A percentile compares a stretch with the other conserved stretches of the same genome.
Conservation (phyloP, 2,113 vertebrate genomes). For the Cyrtonyx montezumae region DNA sequence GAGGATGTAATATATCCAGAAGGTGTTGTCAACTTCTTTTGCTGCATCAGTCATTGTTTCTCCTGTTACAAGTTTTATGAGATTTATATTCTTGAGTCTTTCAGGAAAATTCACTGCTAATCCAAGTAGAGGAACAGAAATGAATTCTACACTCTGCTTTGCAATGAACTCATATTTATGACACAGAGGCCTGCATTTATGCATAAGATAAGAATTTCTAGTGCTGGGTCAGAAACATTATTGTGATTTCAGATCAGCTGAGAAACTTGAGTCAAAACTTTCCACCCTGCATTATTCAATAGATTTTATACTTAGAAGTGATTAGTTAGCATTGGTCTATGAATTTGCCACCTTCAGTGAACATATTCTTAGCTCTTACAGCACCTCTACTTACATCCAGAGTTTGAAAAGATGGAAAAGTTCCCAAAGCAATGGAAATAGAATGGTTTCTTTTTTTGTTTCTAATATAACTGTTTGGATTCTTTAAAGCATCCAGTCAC, state of each 20-base stretch:
- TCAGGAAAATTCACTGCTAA: background rate
- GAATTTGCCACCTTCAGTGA: background rate
- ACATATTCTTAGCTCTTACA: background rate
- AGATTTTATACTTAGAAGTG: background rate
- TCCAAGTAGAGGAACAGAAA: background rate
- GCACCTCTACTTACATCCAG: background rate
- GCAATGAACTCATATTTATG: background rate
- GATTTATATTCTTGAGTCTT: constrained; percentile 25
- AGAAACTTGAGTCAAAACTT: constrained; percentile 3
- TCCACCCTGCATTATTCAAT: background rate
- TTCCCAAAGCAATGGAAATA: background rate
- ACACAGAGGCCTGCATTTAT: background rate
- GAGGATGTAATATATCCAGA: background rate
- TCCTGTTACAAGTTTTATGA: background rate
- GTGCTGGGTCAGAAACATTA: background rate
- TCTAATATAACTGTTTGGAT: background rate
- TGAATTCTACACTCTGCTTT: background rate
- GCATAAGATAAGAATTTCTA: constrained; percentile 6
- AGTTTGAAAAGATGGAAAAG: background rate
- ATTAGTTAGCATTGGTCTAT: background rate
- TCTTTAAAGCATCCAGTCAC: background rate
- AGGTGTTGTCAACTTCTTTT: background rate
- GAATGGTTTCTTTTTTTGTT: background rate
- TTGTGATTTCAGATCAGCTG: background rate
- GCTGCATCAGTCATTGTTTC: background rate